These are phyloP conservation scores for Himalopsyche tibetana DNA, from an alignment of 2,888 invertebrate genomes.

Conservation along the genomic window DNA sequence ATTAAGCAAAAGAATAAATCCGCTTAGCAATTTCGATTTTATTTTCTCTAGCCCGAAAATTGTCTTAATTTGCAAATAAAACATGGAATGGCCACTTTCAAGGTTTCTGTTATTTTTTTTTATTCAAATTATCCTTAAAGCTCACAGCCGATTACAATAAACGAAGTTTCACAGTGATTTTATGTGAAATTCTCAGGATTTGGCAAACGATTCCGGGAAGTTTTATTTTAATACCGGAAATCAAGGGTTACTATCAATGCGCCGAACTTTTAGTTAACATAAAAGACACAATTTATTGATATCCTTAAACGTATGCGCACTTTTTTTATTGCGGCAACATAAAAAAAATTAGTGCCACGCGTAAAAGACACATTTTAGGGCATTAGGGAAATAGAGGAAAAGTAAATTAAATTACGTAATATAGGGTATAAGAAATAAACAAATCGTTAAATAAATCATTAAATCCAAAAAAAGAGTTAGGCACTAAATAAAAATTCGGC, in stretches of 20 bases:
- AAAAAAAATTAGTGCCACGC: conserved; percentile 33
- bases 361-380: background rate
- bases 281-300: conserved; percentile 15
- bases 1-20: no score
- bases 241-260: background rate
- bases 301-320: conserved; percentile 10
- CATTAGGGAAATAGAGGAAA: conserved; percentile 32
- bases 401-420: conserved; percentile 28
- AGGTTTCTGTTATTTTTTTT: no score
- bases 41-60: no score
- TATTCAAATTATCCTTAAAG: no score
- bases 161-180: background rate
- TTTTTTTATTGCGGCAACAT: conserved; percentile 16
- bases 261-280: background rate
- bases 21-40: no score
- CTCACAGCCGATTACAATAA: background rate
- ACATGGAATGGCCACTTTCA: no score
- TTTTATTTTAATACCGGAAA: conserved; percentile 23
- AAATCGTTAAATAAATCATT: no score
- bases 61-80: no score
- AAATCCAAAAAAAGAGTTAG: no score
- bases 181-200: background rate
- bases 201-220: conserved; percentile 3
- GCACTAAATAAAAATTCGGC: no score
- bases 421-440: background rate